Evolutionary conservation across 2,888 invertebrate species (phyloP).

Genomic region (Oscheius onirici): DNA sequence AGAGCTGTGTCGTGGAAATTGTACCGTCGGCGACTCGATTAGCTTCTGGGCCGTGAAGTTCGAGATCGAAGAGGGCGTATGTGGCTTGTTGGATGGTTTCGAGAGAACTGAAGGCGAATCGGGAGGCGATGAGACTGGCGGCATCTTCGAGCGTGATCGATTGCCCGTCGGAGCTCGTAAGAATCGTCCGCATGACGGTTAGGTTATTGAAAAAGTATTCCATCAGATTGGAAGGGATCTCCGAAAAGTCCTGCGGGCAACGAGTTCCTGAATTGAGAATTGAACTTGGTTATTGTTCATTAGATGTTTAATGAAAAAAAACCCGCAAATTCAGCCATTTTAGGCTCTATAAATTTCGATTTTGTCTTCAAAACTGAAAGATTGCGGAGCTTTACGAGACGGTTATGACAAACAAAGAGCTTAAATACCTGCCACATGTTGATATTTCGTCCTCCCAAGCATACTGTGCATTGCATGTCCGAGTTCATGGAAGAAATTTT

Average conservation of each 20-base stretch:
- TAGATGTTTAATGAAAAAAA: too few relatives aligned
- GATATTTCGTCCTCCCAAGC: conserved; percentile 91
- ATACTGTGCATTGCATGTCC: conserved; percentile 99
- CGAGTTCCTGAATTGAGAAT: conserved; percentile 88
- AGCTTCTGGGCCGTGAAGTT: conserved; percentile 61
- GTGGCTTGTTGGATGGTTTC: conserved; percentile 72
- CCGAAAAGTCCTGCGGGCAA: conserved; percentile 96
- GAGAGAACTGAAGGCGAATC: conserved; percentile 80
- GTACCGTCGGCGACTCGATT: conserved; percentile 44
- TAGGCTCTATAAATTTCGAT: too few relatives aligned
- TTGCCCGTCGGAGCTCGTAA: conserved; percentile 78
- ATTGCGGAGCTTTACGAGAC: too few relatives aligned
- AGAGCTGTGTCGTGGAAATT: conserved; percentile 58
- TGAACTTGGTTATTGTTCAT: too few relatives aligned
- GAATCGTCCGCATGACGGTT: conserved; percentile 44
- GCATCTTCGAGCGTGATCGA: conserved; percentile 84
- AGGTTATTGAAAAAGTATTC: conserved; percentile 91
- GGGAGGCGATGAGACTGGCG: conserved; percentile 84
- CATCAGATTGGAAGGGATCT: conserved; percentile 96
- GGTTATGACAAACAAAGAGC: background rate
- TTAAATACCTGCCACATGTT: conserved; percentile 83
- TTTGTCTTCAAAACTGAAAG: too few relatives aligned
- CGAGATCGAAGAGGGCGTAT: conserved; percentile 69
- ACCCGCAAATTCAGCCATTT: too few relatives aligned
- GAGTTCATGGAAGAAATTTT: conserved; percentile 97